These are phyloP conservation scores for Myodes glareolus DNA, from an alignment of 2,113 vertebrate species.

Conservation along the genomic window DNA sequence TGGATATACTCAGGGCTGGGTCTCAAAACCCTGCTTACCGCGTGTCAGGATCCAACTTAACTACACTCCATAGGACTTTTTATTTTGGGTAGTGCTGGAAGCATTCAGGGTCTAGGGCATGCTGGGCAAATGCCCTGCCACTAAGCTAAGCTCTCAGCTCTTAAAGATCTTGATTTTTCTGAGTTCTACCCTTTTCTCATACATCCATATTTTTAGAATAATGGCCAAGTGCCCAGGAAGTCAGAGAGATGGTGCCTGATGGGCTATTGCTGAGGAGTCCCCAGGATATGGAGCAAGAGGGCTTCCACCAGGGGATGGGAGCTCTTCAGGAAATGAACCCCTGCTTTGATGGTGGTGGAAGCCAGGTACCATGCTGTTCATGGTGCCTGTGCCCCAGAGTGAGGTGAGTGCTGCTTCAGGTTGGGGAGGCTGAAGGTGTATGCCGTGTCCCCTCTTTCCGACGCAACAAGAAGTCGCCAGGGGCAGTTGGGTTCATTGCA, in stretches of 20 bases:
- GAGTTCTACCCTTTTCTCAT: background rate
- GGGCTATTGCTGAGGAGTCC: background rate
- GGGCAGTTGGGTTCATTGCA: slow-evolving; percentile 89
- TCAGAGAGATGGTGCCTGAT: background rate
- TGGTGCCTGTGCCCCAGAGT: background rate
- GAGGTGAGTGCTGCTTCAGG: background rate
- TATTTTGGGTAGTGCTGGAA: background rate
- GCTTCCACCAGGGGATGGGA: background rate
- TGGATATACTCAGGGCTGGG: background rate
- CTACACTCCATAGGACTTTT: background rate
- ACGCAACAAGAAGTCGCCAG: slow-evolving; percentile 90
- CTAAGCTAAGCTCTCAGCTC: background rate
- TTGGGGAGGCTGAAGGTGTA: background rate
- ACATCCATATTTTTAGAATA: background rate
- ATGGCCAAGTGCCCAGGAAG: background rate
- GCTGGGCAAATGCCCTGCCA: background rate
- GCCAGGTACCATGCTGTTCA: background rate
- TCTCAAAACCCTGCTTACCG: background rate
- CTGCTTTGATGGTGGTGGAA: background rate
- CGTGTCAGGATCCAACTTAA: background rate
- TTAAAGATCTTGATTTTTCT: background rate
- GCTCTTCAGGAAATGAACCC: background rate
- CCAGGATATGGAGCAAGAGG: background rate
- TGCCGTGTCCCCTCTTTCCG: slow-evolving; percentile 48
- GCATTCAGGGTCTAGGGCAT: background rate